Evolutionary conservation across 1,140 invertebrate species (phyloP).

Genomic region (Drosophila tristis): DNA sequence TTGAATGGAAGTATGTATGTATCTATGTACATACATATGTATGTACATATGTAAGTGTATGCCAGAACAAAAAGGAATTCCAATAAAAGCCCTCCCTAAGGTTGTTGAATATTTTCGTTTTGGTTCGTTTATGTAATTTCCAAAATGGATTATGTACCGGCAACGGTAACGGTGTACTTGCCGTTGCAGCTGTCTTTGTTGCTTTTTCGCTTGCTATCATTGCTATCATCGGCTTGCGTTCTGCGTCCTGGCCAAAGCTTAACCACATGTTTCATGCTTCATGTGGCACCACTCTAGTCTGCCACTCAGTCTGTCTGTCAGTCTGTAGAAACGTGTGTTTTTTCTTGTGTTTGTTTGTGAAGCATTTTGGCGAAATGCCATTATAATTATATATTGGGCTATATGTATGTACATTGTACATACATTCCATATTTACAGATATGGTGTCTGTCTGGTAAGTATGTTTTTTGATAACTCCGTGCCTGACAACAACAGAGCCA

Average conservation of each 20-base stretch:
- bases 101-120: conserved; percentile 22
- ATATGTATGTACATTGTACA: conserved; percentile 18
- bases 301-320: too few relatives aligned
- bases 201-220: too few relatives aligned
- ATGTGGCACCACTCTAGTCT: too few relatives aligned
- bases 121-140: conserved; percentile 46
- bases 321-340: conserved; percentile 28
- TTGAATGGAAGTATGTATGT: too few relatives aligned
- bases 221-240: conserved; percentile 10
- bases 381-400: conserved; percentile 72
- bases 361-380: conserved; percentile 74
- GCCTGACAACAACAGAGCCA: conserved; percentile 20
- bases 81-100: background rate
- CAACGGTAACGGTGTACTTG: background rate
- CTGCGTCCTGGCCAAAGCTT: too few relatives aligned
- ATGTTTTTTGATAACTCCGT: background rate
- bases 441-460: conserved; percentile 39
- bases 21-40: background rate
- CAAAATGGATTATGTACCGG: conserved; percentile 48
- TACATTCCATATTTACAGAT: conserved; percentile 9
- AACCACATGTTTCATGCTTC: too few relatives aligned
- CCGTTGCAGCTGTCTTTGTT: too few relatives aligned
- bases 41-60: background rate
- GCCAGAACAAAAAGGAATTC: conserved; percentile 22
- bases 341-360: conserved; percentile 24